Percentiles rank a stretch among this genome's conserved stretches.
These are phyloP conservation scores for Onthophagus sagittarius DNA, from an alignment of 2,888 invertebrate species.

Conservation along the genomic window DNA sequence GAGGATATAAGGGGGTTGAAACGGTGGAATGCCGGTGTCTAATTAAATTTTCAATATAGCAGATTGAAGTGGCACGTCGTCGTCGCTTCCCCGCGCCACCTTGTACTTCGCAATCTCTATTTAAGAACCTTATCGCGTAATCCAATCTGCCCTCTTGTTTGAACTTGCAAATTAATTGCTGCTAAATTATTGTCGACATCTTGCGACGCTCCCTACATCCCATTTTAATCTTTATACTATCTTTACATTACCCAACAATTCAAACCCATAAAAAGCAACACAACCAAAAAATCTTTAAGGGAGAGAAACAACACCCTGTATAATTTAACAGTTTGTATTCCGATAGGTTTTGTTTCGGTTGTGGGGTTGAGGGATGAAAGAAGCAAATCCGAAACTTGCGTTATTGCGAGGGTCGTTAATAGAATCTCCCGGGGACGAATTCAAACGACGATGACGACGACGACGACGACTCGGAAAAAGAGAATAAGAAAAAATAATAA, in stretches of 20 bases:
- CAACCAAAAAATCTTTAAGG: neutral
- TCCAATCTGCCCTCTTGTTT: constrained; percentile 22
- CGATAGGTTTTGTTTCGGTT: neutral
- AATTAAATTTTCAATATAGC: constrained; percentile 29
- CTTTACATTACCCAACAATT: neutral
- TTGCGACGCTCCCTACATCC: neutral
- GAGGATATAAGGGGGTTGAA: neutral
- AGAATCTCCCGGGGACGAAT: neutral
- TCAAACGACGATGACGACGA: neutral
- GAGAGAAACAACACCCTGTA: neutral
- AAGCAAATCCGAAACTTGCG: neutral
- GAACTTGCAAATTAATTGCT: constrained; percentile 21
- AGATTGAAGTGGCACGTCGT: constrained; percentile 19
- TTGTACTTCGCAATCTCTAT: constrained; percentile 24
- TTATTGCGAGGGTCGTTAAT: neutral
- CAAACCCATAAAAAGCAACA: neutral
- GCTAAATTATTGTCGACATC: constrained; percentile 15
- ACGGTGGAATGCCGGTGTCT: constrained; percentile 11
- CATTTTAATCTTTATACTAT: neutral
- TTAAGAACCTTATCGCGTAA: constrained; percentile 28
- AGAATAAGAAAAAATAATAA: neutral
- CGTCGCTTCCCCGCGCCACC: constrained; percentile 9
- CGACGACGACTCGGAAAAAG: neutral
- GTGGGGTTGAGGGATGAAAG: neutral
- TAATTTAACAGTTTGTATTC: neutral